Evolutionary conservation across 1,140 invertebrate species (phyloP), one percentile per base, ranked within the genome.

Genomic region (Drosophila malerkotliana): DNA sequence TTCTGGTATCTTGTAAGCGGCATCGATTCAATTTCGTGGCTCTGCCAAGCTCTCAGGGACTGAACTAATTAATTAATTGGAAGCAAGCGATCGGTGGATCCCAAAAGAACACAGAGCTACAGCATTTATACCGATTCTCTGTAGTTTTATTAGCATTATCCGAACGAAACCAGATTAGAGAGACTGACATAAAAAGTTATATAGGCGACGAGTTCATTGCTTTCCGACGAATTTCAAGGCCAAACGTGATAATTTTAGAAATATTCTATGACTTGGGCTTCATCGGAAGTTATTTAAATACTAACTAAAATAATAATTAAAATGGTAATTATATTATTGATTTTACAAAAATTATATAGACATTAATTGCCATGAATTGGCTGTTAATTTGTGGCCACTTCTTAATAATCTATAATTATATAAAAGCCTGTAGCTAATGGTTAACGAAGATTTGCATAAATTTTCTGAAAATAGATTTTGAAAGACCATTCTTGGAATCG

Each of bases 21-120:
- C 54, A 76, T 76, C 62, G 41, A 37, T 56, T 54, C 53, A 37
- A 41, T 57, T 56, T 64, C 34, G 32, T 37, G 28, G 34, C 47
- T 53, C 71, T 74, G 52, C 52, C 48, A 37, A 28, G 6, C 32
- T 39, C 26, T 30, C 41, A 26, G 49, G 41, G 21, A 62, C 44
- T 51, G 72, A 18, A 68, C 73, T 76, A 76, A 77, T 76, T 77
- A 69, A 69, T 76, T 76, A 61, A 76, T 76, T 77, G 73, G 14
- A 69, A 66, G 48, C 60, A 53, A 66, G 60, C 26, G 24, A 37
- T 55, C 51, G 51, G 45, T 28, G n/a, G 41, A 44, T 26, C 63
- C 63, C 41, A 37, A 57, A 48, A 56, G 45, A 64, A 48, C 28
- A 45, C 34, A 34, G 61, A 47, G 30, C 26, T 24, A 3, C 0